These are phyloP conservation scores for Cheilosia variabilis DNA, from an alignment of 2,888 invertebrate genomes.

Conservation along the genomic window DNA sequence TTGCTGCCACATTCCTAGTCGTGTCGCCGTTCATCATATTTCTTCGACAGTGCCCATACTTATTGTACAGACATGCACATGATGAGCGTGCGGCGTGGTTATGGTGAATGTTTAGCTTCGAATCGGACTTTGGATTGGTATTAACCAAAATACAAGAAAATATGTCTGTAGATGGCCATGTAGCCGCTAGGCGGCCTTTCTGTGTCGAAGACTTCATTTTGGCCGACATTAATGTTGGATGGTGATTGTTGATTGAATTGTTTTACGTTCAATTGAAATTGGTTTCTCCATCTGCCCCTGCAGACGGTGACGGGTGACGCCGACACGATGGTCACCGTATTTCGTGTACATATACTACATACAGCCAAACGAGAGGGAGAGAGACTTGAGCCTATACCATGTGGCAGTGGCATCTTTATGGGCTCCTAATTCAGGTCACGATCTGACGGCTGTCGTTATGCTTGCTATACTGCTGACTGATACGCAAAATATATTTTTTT, in stretches of 20 bases:
- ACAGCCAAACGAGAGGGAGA: constrained; percentile 10
- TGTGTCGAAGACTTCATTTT: constrained; percentile 61
- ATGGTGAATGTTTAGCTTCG: constrained; percentile 34
- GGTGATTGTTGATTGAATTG: constrained; percentile 41
- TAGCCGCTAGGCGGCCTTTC: constrained; percentile 52
- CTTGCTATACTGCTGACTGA: constrained; percentile 10
- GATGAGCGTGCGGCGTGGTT: background rate
- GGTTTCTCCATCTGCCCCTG: constrained; percentile 59
- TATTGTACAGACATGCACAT: background rate
- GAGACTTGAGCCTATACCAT: constrained; percentile 24
- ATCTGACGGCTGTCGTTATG: constrained; percentile 52
- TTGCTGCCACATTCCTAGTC: constrained; percentile 39
- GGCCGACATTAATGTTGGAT: constrained; percentile 68
- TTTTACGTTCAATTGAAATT: constrained; percentile 54
- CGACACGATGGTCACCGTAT: background rate
- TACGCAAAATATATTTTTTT: constrained; percentile 33
- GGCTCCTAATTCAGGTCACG: constrained; percentile 68
- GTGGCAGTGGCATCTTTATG: constrained; percentile 47
- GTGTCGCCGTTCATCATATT: constrained; percentile 68
- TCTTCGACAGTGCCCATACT: constrained; percentile 36
- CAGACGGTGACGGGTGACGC: constrained; percentile 45
- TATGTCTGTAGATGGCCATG: constrained; percentile 51
- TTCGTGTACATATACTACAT: background rate
- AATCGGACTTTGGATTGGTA: constrained; percentile 35
- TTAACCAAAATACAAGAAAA: constrained; percentile 41